Evolutionary conservation across 1,140 invertebrate species (phyloP).

Genomic region (Drosophila ercepeae): DNA sequence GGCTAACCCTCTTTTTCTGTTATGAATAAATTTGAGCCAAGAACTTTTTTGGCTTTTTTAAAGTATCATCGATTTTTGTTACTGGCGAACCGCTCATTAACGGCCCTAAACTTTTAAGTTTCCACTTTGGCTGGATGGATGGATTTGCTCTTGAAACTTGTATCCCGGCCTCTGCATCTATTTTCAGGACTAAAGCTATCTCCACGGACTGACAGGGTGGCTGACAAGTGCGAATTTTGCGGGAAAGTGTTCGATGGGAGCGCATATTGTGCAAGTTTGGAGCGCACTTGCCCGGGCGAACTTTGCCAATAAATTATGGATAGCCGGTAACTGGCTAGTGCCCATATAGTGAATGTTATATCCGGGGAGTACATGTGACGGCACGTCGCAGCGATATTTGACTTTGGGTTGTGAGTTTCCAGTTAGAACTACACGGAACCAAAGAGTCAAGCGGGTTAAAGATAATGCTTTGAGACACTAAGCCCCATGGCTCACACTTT

Average conservation of each 20-base stretch:
- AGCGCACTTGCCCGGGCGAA: conserved; percentile 49
- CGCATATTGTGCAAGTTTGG: conserved; percentile 71
- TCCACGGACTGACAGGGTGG: not conserved
- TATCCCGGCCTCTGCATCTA: conserved; percentile 17
- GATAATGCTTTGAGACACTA: not conserved
- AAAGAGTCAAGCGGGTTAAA: not conserved
- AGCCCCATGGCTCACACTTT: not conserved
- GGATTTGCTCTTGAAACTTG: conserved; percentile 59
- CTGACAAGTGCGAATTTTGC: conserved; percentile 53
- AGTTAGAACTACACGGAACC: conserved; percentile 6
- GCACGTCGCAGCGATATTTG: conserved; percentile 12
- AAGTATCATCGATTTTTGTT: conserved; percentile 1
- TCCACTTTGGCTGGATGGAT: conserved; percentile 36
- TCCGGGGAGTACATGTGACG: conserved; percentile 12
- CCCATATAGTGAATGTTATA: conserved; percentile 6
- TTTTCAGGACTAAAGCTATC: conserved; percentile 27
- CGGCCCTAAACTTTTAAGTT: conserved; percentile 37
- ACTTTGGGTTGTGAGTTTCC: conserved; percentile 18
- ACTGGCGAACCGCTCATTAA: conserved; percentile 54
- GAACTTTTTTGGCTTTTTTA: not conserved
- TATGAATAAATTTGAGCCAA: conserved; percentile 1
- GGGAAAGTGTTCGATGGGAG: conserved; percentile 37
- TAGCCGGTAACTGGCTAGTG: conserved; percentile 25
- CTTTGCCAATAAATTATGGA: conserved; percentile 77
- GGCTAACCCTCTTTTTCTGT: not conserved